Percentiles rank a stretch among this genome's conserved stretches.
These are phyloP conservation scores for Bufotes viridis DNA, from an alignment of 2,797 vertebrate species.

Conservation along the genomic window DNA sequence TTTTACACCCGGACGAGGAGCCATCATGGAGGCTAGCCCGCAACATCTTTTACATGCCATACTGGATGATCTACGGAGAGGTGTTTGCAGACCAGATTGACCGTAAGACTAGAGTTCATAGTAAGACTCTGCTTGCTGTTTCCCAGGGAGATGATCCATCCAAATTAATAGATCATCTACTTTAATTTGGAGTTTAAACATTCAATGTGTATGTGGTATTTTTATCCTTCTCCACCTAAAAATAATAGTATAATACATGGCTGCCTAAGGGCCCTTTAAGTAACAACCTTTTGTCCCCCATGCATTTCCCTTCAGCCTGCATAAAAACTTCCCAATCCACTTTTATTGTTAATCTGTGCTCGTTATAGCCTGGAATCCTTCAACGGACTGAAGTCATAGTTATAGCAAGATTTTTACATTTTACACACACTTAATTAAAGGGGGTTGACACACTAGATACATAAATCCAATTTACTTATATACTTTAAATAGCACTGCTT, in stretches of 20 bases:
- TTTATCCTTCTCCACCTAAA: not conserved
- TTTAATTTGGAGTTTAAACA: slow-evolving; percentile 70
- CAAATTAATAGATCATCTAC: slow-evolving; percentile 66
- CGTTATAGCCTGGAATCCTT: too few relatives aligned
- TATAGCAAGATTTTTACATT: not conserved
- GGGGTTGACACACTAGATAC: not conserved
- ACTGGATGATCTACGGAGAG: slow-evolving; percentile 99
- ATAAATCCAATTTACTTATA: not conserved
- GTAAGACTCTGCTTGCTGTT: slow-evolving; percentile 98
- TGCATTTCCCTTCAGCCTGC: too few relatives aligned
- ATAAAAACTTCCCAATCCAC: too few relatives aligned
- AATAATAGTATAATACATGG: not conserved
- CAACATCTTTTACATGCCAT: slow-evolving; percentile 99
- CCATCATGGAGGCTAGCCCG: slow-evolving; percentile 96
- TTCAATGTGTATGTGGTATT: not conserved
- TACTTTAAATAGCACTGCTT: not conserved
- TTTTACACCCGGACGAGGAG: slow-evolving; percentile 96
- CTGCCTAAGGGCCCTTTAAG: not conserved
- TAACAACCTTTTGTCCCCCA: too few relatives aligned
- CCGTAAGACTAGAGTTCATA: slow-evolving; percentile 99
- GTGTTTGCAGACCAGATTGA: slow-evolving; percentile 99
- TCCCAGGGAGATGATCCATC: slow-evolving; percentile 88
- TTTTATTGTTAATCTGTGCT: too few relatives aligned
- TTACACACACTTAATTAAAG: not conserved
- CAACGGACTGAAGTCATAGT: not conserved